phyloP scores from a whole-genome alignment of 2,113 vertebrate species.

The Malurus melanocephalus region DNA sequence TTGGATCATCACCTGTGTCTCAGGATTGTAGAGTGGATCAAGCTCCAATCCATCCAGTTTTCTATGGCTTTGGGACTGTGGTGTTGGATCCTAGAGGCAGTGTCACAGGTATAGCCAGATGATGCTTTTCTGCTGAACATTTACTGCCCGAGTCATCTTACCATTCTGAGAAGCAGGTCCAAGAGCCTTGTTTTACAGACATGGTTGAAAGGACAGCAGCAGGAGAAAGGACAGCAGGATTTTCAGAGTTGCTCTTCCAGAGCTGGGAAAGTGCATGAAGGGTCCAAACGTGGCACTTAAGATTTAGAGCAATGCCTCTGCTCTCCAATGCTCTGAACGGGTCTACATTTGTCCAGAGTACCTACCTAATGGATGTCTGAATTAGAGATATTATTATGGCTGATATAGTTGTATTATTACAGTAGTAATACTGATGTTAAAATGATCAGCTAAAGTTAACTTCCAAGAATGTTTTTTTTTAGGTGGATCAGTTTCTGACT shows the following conservation, averaged over 20 bases:
- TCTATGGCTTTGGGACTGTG: not conserved
- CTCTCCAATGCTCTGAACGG: not conserved
- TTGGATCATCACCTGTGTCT: not conserved
- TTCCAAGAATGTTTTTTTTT: not conserved
- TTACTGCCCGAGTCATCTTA: not conserved
- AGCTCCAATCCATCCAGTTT: not conserved
- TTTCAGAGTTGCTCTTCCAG: not conserved
- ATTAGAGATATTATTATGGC: not conserved
- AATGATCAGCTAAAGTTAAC: not conserved
- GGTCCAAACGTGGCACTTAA: not conserved
- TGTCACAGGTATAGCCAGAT: not conserved
- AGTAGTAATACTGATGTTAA: not conserved
- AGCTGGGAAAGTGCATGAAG: not conserved
- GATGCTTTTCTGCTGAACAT: not conserved
- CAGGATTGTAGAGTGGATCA: not conserved
- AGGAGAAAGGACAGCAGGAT: not conserved
- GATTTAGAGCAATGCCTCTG: not conserved
- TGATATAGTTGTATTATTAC: not conserved
- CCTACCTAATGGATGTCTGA: not conserved
- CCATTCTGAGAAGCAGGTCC: not conserved
- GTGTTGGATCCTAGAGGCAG: not conserved
- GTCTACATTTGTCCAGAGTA: rapidly evolving
- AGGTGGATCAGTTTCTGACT: not conserved
- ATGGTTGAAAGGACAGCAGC: rapidly evolving
- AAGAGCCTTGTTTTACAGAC: not conserved